phyloP scores from a whole-genome alignment of 2,888 invertebrate species.

The Rotaria socialis region DNA sequence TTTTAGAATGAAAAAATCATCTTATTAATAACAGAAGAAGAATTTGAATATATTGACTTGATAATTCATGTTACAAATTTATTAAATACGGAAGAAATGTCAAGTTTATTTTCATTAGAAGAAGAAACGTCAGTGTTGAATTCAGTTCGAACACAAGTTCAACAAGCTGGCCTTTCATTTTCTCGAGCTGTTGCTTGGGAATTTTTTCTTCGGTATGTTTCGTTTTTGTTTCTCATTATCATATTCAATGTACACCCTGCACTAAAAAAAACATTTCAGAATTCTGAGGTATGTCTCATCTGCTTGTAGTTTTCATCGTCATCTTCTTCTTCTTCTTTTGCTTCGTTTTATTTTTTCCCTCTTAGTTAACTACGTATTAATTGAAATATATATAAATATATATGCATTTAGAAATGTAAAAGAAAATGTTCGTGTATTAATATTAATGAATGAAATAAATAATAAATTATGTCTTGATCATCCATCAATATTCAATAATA shows the following conservation, averaged over 20 bases:
- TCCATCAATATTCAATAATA: constrained; percentile 55
- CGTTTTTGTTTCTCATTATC: not conserved
- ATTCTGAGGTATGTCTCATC: not conserved
- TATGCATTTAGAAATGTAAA: constrained; percentile 53
- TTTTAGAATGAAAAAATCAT: constrained; percentile 56
- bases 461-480: constrained; percentile 56
- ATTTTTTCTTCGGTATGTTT: constrained; percentile 56
- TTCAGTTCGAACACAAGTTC: constrained; percentile 58
- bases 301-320: not conserved
- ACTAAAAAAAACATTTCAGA: not conserved
- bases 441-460: constrained; percentile 53
- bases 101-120: constrained; percentile 57
- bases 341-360: no score
- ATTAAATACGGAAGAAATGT: constrained; percentile 49
- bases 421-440: constrained; percentile 57
- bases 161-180: constrained; percentile 58
- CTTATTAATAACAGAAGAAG: constrained; percentile 56
- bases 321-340: not conserved
- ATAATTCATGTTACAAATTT: constrained; percentile 55
- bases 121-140: constrained; percentile 59
- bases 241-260: not conserved
- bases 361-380: no score
- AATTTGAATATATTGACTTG: constrained; percentile 55
- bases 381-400: no score
- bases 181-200: constrained; percentile 59